phyloP scores from a whole-genome alignment of 2,888 invertebrate genomes.

The Thereva unica region DNA sequence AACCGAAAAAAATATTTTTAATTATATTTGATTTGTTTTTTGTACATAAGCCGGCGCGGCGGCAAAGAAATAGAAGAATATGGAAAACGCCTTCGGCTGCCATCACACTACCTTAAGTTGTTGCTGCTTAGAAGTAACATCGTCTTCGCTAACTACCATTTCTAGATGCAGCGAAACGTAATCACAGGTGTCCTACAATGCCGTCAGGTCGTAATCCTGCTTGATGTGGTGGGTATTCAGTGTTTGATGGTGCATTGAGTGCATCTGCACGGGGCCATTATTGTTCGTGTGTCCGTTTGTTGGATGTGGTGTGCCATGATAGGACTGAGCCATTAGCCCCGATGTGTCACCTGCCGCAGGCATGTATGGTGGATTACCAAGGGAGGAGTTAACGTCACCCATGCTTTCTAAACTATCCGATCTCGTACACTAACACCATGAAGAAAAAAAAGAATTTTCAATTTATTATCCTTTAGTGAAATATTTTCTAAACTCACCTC shows the following conservation, averaged over 20 bases:
- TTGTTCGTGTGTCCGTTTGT: constrained; percentile 42
- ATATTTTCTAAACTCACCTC: constrained; percentile 51
- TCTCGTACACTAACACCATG: constrained; percentile 56
- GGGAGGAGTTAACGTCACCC: constrained; percentile 60
- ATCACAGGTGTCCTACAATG: constrained; percentile 62
- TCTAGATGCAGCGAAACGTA: constrained; percentile 15
- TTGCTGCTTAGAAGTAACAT: constrained; percentile 2
- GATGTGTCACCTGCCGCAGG: constrained; percentile 53
- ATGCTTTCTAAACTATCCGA: constrained; percentile 70
- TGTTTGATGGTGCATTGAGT: constrained; percentile 41
- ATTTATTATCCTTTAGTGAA: constrained; percentile 8
- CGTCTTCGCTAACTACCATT: constrained; percentile 12
- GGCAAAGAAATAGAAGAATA: constrained; percentile 3
- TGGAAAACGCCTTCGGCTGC: constrained; percentile 23
- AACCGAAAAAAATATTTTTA: background rate
- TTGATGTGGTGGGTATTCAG: constrained; percentile 65
- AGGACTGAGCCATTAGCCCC: constrained; percentile 55
- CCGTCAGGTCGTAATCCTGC: constrained; percentile 86
- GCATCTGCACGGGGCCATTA: constrained; percentile 45
- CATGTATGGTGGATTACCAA: constrained; percentile 57
- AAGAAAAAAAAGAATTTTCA: constrained; percentile 14
- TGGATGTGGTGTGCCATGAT: constrained; percentile 51
- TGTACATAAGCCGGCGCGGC: constrained; percentile 29
- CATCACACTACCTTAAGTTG: constrained; percentile 30
- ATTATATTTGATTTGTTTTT: background rate